Evolutionary conservation across 2,888 invertebrate genomes (phyloP), one percentile per base, ranked within the genome.

Genomic region (Dolichopus griseipennis): DNA sequence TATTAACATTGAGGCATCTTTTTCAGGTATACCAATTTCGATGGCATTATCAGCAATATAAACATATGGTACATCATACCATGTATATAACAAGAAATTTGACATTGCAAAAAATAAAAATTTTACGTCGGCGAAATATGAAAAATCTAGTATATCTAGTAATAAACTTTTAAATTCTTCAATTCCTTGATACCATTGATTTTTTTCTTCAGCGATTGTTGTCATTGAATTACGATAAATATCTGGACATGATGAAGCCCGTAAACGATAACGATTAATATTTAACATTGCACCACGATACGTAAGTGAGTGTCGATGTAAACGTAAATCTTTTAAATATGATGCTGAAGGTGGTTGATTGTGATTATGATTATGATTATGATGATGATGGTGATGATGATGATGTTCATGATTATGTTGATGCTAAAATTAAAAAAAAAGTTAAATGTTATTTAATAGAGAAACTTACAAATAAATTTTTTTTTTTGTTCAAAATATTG

Each of bases 41-140:
- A 87, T 85, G 12, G 90, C 92, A 78, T 88, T 88, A 78, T 95
- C 95, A 2, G 91, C 88, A 72, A 95, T 85, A 83, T 93, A 96
- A 73, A 96, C 91, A 80, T 96, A 96, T 2, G 95, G 94, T 68
- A 95, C 92, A 79, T 96, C 95, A 81, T 92, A 92, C 91, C 95
- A 95, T 75, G 92, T 90, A 83, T 95, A 95, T 72, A 96, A 84
- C 27, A 95, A 84, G 79, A 95, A 93, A 83, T 95, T 95, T 69
- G 94, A 94, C 22, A 95, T 78, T 33, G 92, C 89, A 83, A 95
- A 95, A 67, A 92, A 82, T 37, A 90, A 82, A 82, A 91, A 93
- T 72, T 84, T 86, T 27, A 85, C 85, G 79, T 92, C 91, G 66
- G 84, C 81, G 79, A 93, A 91, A 82, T 92, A 90, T 0, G 91